These are phyloP conservation scores for Anthonomus grandis DNA, from an alignment of 1,140 invertebrate genomes.

Conservation along the genomic window DNA sequence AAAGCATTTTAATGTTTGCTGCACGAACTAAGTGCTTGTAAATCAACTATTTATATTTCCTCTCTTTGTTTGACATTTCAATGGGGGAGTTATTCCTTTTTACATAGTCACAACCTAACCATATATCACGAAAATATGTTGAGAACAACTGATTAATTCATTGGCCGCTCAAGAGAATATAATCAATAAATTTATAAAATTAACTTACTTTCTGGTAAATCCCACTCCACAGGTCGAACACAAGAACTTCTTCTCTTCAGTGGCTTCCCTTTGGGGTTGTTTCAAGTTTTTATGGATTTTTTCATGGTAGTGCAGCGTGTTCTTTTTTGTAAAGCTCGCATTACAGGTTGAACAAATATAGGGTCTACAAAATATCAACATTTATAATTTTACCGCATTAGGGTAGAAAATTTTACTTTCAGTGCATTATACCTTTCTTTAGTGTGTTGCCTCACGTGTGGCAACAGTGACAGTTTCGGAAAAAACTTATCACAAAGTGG, in stretches of 20 bases:
- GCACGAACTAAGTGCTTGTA: too few species aligned
- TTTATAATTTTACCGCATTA: background rate
- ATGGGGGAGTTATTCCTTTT: too few species aligned
- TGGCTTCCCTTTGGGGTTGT: constrained; percentile 18
- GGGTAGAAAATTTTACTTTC: constrained; percentile 3
- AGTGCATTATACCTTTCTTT: constrained; percentile 54
- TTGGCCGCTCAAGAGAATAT: too few species aligned
- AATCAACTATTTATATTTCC: too few species aligned
- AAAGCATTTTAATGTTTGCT: too few species aligned
- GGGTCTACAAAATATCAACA: constrained; percentile 53
- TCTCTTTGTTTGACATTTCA: too few species aligned
- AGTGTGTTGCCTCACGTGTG: constrained; percentile 70
- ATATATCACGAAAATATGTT: too few species aligned
- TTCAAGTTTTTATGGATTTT: constrained; percentile 48
- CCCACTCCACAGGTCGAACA: constrained; percentile 61
- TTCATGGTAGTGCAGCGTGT: constrained; percentile 57
- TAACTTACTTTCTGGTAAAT: constrained; percentile 62
- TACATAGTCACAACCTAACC: too few species aligned
- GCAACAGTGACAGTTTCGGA: constrained; percentile 62
- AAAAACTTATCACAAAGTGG: constrained; percentile 67
- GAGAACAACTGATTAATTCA: too few species aligned
- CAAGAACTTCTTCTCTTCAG: constrained; percentile 43
- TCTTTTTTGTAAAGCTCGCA: constrained; percentile 62
- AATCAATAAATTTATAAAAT: too few species aligned
- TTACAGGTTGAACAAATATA: constrained; percentile 61